phyloP scores from a whole-genome alignment of 2,797 vertebrate genomes.

The Thamnophis elegans region DNA sequence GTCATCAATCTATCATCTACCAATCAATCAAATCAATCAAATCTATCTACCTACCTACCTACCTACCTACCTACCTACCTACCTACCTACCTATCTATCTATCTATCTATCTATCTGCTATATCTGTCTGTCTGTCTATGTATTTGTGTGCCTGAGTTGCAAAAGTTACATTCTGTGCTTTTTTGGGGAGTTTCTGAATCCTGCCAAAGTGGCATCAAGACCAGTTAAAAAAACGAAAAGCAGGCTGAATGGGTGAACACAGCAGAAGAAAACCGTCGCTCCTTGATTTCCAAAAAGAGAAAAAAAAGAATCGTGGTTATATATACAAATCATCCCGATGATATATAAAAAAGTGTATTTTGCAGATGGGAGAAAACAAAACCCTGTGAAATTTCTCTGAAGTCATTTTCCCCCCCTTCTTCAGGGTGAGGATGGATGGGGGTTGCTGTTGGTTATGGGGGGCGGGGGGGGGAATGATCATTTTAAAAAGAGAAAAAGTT shows the following conservation, averaged over 20 bases:
- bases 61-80: too few relatives aligned
- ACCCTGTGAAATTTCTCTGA: not conserved
- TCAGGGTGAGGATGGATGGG: not conserved
- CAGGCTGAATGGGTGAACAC: not conserved
- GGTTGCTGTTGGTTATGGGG: not conserved
- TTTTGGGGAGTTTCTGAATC: not conserved
- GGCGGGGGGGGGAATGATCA: not conserved
- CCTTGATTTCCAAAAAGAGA: conserved; percentile 17
- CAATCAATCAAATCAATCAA: too few relatives aligned
- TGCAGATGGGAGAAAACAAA: not conserved
- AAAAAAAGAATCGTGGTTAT: not conserved
- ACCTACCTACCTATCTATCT: too few relatives aligned
- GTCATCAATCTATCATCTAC: too few relatives aligned
- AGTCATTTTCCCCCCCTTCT: not conserved
- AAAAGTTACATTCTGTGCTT: not conserved
- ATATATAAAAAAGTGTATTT: not conserved
- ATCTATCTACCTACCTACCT: too few relatives aligned
- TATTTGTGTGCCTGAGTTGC: not conserved
- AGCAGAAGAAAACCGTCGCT: not conserved
- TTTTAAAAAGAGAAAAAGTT: not conserved
- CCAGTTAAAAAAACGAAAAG: not conserved
- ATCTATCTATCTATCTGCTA: too few relatives aligned
- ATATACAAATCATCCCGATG: not conserved
- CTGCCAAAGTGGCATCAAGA: not conserved
- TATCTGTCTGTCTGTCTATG: too few relatives aligned